phyloP scores from a whole-genome alignment of 1,140 invertebrate species.

The Drosophila insularis region DNA sequence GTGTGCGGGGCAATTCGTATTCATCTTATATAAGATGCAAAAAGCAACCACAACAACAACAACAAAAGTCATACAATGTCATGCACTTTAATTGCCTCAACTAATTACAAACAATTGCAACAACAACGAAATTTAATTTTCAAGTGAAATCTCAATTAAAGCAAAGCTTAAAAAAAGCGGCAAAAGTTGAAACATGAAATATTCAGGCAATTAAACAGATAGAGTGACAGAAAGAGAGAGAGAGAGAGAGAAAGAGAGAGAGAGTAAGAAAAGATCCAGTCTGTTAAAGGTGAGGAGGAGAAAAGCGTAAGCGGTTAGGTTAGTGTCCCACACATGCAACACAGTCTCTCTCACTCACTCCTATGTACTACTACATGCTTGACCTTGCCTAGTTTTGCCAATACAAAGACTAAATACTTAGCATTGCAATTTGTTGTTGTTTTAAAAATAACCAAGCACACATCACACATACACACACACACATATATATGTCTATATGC shows the following conservation, averaged over 20 bases:
- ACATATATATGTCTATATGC: constrained; percentile 8
- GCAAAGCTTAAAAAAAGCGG: constrained; percentile 32
- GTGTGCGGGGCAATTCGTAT: constrained; percentile 12
- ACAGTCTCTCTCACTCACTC: constrained; percentile 18
- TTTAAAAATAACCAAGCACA: constrained; percentile 69
- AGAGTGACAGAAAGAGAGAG: constrained; percentile 13
- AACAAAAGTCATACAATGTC: constrained; percentile 19
- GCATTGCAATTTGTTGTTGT: constrained; percentile 45
- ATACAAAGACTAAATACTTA: constrained; percentile 24
- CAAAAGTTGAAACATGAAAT: constrained; percentile 35
- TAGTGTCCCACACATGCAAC: neutral
- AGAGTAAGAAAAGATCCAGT: constrained; percentile 29
- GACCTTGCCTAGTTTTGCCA: constrained; percentile 67
- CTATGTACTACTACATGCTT: constrained; percentile 55
- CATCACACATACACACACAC: constrained; percentile 20
- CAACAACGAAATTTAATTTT: constrained; percentile 25
- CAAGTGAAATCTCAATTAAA: constrained; percentile 60
- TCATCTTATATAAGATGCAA: constrained; percentile 58
- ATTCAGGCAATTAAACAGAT: constrained; percentile 60
- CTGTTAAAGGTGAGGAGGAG: constrained; percentile 17
- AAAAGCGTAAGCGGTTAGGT: neutral
- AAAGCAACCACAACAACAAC: neutral
- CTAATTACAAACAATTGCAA: constrained; percentile 33
- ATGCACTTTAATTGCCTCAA: constrained; percentile 16
- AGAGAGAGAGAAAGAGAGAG: constrained; percentile 15